Base-by-base conservation (phyloP, 2,113 vertebrate species). In the Dromas ardeola region DNA sequence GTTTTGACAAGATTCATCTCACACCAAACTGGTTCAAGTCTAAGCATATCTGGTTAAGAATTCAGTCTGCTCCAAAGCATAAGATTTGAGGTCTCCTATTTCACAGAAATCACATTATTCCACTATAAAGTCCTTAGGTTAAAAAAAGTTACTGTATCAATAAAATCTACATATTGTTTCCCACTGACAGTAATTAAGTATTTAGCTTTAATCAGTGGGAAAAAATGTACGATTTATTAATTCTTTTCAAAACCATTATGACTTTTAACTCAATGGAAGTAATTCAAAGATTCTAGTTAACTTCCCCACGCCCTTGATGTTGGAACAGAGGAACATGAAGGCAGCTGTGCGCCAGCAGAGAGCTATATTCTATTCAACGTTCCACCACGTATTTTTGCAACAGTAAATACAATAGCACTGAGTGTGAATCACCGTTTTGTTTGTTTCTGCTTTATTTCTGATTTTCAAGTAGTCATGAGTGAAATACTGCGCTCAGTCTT, bases 181-280 rank as follows among this genome's bases (percentile, higher is more conserved):
- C 49, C 94, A 97, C 94, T 96, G 93, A 96, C 83, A 94, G 77
- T 97, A 95, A 97, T 96, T 94, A 97, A 97, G 92, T 96, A 97
- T 97, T 98, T 74, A 18, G 23, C 50, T 65, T 55, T 61, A 55
- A 61, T 80, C 15, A 36, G 45, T 26, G 19, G 38, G n/a, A n/a
- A 8, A 65, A 82, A 82, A 55, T 3, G 13, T 30, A 30, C 9
- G 11, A 47, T 62, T 69, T 86, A 65, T 32, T 45, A 69, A 65
- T 25, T 59, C 34, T 59, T 79, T 55, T n/a, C 32, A 59, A 79
- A 90, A 20, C 19, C 15, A 19, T 53, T 77, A 10, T 11, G 74
- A 53, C 15, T 69, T 63, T n/a, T 26, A 74, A 74, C 32, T 58
- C 61, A 53, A n/a, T 8, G 12, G 12, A 29, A 78, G 43, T 9